Percentiles rank a stretch among this genome's conserved stretches.
These are phyloP conservation scores for Rhinopomastus cyanomelas DNA, from an alignment of 2,113 vertebrate genomes.

Conservation along the genomic window DNA sequence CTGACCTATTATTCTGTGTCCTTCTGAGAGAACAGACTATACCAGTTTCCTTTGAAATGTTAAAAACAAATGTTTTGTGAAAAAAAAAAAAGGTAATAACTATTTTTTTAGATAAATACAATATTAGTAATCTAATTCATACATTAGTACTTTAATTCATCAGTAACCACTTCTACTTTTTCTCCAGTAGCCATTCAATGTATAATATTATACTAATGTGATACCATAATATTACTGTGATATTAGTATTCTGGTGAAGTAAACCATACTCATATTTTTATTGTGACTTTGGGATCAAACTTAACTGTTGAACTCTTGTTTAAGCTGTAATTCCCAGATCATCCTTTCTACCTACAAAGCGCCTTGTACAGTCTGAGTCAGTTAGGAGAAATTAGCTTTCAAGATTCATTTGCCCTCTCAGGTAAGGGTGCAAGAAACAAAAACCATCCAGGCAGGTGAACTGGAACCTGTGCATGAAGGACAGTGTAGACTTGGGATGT, in stretches of 20 bases:
- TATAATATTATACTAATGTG: conserved; percentile 47
- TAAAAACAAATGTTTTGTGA: background rate
- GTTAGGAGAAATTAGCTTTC: background rate
- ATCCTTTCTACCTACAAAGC: background rate
- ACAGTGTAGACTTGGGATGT: background rate
- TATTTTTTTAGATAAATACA: background rate
- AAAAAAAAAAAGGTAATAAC: background rate
- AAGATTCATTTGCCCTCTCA: background rate
- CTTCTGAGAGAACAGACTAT: background rate
- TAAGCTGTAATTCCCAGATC: background rate
- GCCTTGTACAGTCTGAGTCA: background rate
- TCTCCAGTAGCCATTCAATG: conserved; percentile 43
- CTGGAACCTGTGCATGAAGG: background rate
- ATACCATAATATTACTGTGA: background rate
- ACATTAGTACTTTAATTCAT: background rate
- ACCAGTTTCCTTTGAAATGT: background rate
- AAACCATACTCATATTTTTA: background rate
- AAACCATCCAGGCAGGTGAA: background rate
- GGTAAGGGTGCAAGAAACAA: background rate
- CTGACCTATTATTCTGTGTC: background rate
- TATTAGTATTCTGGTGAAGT: background rate
- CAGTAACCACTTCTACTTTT: background rate
- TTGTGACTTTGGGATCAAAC: background rate
- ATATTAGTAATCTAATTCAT: background rate
- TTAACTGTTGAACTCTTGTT: background rate